Evolutionary conservation across 1,140 invertebrate genomes (phyloP).

Genomic region (Lepidurus apus): DNA sequence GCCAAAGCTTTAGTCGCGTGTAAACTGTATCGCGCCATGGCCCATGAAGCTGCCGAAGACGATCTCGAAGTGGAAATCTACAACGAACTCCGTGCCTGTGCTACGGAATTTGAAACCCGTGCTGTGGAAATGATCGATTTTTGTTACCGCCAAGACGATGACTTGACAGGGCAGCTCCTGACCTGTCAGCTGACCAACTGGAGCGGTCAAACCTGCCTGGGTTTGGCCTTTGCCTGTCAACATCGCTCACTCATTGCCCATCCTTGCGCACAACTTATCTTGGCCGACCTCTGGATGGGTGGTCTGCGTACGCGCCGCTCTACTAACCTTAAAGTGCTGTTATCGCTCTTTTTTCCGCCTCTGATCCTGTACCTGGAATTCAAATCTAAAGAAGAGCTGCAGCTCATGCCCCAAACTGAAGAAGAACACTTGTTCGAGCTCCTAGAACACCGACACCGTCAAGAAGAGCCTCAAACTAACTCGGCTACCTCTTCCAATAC

Average conservation of each 20-base stretch:
- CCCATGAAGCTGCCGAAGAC: constrained; percentile 91
- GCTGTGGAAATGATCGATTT: constrained; percentile 86
- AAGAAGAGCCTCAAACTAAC: background rate
- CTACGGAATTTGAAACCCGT: constrained; percentile 81
- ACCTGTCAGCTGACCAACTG: constrained; percentile 95
- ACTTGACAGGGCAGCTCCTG: constrained; percentile 86
- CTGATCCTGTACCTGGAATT: constrained; percentile 88
- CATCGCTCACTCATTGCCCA: constrained; percentile 88
- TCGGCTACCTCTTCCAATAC: background rate
- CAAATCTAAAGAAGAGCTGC: constrained; percentile 90
- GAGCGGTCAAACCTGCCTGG: constrained; percentile 94
- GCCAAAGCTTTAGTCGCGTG: constrained; percentile 92
- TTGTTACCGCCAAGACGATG: constrained; percentile 92
- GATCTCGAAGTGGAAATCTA: constrained; percentile 94
- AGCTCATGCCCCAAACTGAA: constrained; percentile 92
- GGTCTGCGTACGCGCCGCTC: constrained; percentile 90
- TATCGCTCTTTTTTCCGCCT: constrained; percentile 80
- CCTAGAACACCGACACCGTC: background rate
- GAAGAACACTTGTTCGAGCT: constrained; percentile 70
- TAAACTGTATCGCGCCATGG: constrained; percentile 93
- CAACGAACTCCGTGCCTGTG: constrained; percentile 77
- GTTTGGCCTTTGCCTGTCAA: constrained; percentile 88
- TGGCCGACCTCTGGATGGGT: constrained; percentile 98
- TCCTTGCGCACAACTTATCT: constrained; percentile 92
- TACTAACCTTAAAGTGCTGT: constrained; percentile 86